Conservation (phyloP, 2,888 invertebrate species). For the Nasonovia ribisnigri region DNA sequence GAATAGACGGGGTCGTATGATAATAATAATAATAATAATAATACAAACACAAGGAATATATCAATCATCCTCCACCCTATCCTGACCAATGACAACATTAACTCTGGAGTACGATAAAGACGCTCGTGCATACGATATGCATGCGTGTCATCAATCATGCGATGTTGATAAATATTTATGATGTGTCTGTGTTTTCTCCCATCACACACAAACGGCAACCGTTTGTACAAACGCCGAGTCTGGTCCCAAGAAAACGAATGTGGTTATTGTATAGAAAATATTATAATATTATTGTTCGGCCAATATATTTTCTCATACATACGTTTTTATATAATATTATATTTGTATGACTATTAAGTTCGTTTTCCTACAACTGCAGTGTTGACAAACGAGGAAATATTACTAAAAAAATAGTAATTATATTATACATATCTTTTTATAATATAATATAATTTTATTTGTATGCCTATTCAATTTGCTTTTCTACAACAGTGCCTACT, state of each 20-base stretch:
- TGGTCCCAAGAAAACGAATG: neutral
- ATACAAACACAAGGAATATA: neutral
- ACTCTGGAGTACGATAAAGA: constrained; percentile 35
- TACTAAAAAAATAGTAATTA: neutral
- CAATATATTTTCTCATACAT: neutral
- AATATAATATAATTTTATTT: neutral
- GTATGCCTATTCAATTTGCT: neutral
- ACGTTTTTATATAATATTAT: too few relatives aligned
- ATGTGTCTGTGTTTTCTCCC: constrained; percentile 7
- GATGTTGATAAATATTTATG: constrained; percentile 64
- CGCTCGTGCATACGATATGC: constrained; percentile 41
- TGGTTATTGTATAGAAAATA: neutral
- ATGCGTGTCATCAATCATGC: constrained; percentile 49
- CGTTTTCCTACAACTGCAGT: neutral
- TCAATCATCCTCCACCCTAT: constrained; percentile 47
- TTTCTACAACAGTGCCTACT: neutral
- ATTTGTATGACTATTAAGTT: neutral
- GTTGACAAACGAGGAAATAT: neutral
- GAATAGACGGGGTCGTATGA: neutral
- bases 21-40: neutral
- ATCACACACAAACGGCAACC: neutral
- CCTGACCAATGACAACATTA: constrained; percentile 59
- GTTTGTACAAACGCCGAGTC: neutral
- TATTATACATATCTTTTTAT: too few relatives aligned
- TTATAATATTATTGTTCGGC: neutral